These are phyloP conservation scores for Apeira syringaria DNA, from an alignment of 2,888 invertebrate genomes.

Conservation along the genomic window DNA sequence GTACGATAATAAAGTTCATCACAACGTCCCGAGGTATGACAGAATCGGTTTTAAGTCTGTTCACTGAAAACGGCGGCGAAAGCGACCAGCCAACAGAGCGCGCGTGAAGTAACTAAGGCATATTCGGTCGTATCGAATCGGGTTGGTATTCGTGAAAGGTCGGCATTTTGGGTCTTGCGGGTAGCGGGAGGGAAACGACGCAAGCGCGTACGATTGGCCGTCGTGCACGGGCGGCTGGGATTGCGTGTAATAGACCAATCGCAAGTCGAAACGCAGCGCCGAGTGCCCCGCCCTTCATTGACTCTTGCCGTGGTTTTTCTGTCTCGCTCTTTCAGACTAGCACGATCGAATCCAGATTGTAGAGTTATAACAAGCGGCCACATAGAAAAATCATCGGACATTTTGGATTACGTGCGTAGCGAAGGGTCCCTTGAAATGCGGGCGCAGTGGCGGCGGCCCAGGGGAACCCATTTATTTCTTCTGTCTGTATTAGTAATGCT, in stretches of 20 bases:
- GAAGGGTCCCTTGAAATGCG: conserved; percentile 75
- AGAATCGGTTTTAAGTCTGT: conserved; percentile 43
- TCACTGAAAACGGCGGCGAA: conserved; percentile 58
- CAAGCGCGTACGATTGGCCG: conserved; percentile 56
- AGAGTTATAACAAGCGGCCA: conserved; percentile 67
- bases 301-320: conserved; percentile 47
- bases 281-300: conserved; percentile 62
- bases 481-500: conserved; percentile 50
- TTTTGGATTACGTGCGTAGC: conserved; percentile 71
- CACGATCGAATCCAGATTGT: conserved; percentile 65
- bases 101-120: conserved; percentile 82
- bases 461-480: conserved; percentile 68
- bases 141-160: conserved; percentile 79
- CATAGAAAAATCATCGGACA: conserved; percentile 82
- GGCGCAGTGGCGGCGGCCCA: conserved; percentile 41
- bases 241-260: conserved; percentile 60
- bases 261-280: conserved; percentile 54
- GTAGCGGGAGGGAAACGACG: conserved; percentile 60
- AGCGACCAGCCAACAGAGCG: conserved; percentile 69
- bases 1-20: conserved; percentile 27
- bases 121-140: conserved; percentile 81
- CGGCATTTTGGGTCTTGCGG: conserved; percentile 70
- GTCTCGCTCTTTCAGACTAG: conserved; percentile 58
- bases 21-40: conserved; percentile 29
- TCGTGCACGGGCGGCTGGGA: conserved; percentile 64